Conservation (phyloP, 2,888 invertebrate genomes). For the Dastarcus helophoroides region DNA sequence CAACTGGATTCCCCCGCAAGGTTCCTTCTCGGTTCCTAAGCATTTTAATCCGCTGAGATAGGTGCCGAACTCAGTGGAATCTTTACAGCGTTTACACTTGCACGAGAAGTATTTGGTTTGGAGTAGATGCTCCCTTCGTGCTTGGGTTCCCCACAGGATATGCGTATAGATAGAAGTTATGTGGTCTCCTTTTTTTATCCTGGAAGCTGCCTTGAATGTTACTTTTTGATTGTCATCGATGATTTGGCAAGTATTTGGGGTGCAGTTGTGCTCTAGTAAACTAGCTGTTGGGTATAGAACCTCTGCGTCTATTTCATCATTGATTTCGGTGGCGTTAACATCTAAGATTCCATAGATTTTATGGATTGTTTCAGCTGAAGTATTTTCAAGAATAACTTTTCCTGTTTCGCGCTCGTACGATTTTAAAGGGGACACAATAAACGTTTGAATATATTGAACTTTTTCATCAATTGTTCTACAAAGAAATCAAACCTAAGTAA, state of each 20-base stretch:
- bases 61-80: constrained; percentile 54
- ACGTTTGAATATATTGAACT: constrained; percentile 46
- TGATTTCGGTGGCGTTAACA: constrained; percentile 63
- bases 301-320: constrained; percentile 40
- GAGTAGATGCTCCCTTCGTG: constrained; percentile 47
- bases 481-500: constrained; percentile 16
- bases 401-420: constrained; percentile 35
- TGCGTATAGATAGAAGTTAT: constrained; percentile 62
- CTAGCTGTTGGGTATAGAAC: constrained; percentile 55
- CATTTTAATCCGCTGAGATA: constrained; percentile 54
- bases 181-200: constrained; percentile 54
- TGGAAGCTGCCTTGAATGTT: constrained; percentile 50
- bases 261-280: constrained; percentile 62
- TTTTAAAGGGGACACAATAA: constrained; percentile 41
- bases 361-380: constrained; percentile 46
- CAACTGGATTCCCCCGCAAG: constrained; percentile 56
- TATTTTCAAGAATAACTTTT: constrained; percentile 36
- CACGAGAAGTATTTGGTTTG: constrained; percentile 59
- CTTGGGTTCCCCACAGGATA: constrained; percentile 55
- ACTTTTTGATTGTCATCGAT: constrained; percentile 49
- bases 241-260: constrained; percentile 58
- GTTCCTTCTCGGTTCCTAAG: constrained; percentile 42
- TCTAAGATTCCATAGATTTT: constrained; percentile 66
- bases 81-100: constrained; percentile 52
- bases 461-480: constrained; percentile 51